Percentiles rank a stretch among this genome's conserved stretches.
These are phyloP conservation scores for Poeciliopsis presidionis DNA, from an alignment of 2,797 vertebrate genomes.

Conservation along the genomic window DNA sequence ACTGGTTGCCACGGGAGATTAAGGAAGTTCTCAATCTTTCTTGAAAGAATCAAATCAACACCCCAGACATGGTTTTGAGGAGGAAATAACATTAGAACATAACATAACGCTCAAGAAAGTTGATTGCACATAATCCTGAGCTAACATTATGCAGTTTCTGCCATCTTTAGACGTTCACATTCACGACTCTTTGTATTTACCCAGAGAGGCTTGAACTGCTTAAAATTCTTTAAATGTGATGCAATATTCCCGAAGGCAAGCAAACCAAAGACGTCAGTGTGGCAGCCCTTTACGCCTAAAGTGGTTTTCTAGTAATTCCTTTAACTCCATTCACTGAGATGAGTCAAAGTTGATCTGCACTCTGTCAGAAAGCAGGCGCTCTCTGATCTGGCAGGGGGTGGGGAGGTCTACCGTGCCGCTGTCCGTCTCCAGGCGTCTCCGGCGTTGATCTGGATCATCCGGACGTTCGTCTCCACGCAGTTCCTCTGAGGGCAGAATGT, in stretches of 20 bases:
- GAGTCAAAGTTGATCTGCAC: conserved; percentile 5
- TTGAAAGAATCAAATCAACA: too few relatives aligned
- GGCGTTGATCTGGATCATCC: conserved; percentile 38
- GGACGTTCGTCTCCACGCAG: conserved; percentile 48
- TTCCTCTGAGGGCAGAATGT: conserved; percentile 55
- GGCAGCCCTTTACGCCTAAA: not conserved
- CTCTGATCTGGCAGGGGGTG: conserved; percentile 25
- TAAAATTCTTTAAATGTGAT: not conserved
- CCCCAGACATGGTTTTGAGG: too few relatives aligned
- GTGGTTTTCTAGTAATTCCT: not conserved
- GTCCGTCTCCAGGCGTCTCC: conserved; percentile 39
- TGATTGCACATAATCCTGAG: too few relatives aligned
- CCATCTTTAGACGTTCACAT: not conserved
- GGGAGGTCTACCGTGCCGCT: conserved; percentile 37
- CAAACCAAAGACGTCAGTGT: not conserved
- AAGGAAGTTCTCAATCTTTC: too few relatives aligned
- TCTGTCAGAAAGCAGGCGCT: conserved; percentile 49
- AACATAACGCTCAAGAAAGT: too few relatives aligned
- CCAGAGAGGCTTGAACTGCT: not conserved
- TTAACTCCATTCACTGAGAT: conserved; percentile 1
- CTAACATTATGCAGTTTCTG: not conserved
- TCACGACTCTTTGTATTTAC: not conserved
- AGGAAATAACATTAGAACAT: too few relatives aligned
- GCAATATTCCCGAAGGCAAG: not conserved
- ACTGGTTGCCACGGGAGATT: too few relatives aligned